Evolutionary conservation across 2,797 vertebrate species (phyloP).

Genomic region (Phoebastria nigripes): DNA sequence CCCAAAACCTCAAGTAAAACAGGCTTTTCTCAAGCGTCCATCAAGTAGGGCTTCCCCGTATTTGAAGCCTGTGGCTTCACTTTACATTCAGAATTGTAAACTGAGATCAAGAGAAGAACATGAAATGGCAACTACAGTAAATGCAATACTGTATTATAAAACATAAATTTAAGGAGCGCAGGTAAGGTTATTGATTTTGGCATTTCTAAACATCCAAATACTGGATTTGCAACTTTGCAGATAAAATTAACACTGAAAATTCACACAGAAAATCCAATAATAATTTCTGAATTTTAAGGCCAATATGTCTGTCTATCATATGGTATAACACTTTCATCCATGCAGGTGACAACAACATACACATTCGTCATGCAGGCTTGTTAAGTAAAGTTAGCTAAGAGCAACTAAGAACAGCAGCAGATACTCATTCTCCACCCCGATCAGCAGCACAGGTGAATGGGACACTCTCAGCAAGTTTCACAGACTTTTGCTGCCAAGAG

Average conservation of each 20-base stretch:
- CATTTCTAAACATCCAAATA: not conserved
- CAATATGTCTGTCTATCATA: rapidly evolving
- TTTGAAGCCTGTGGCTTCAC: not conserved
- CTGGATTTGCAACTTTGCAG: not conserved
- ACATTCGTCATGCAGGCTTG: not conserved
- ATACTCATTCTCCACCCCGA: not conserved
- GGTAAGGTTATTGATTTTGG: not conserved
- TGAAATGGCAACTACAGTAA: not conserved
- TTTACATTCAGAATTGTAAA: not conserved
- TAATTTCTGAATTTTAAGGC: not conserved
- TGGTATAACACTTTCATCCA: not conserved
- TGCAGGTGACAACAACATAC: not conserved
- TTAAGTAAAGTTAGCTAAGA: not conserved
- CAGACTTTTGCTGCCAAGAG: not conserved
- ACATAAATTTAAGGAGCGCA: not conserved
- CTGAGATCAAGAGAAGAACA: not conserved
- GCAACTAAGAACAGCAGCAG: not conserved
- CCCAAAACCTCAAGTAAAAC: not conserved
- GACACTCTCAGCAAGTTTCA: not conserved
- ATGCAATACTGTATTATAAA: not conserved
- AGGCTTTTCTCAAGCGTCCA: not conserved
- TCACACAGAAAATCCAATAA: not conserved
- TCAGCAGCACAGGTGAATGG: not conserved
- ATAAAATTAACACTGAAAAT: not conserved
- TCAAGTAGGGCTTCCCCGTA: not conserved